These are phyloP conservation scores for Calcarius lapponicus DNA, from an alignment of 2,797 vertebrate genomes.

Conservation along the genomic window DNA sequence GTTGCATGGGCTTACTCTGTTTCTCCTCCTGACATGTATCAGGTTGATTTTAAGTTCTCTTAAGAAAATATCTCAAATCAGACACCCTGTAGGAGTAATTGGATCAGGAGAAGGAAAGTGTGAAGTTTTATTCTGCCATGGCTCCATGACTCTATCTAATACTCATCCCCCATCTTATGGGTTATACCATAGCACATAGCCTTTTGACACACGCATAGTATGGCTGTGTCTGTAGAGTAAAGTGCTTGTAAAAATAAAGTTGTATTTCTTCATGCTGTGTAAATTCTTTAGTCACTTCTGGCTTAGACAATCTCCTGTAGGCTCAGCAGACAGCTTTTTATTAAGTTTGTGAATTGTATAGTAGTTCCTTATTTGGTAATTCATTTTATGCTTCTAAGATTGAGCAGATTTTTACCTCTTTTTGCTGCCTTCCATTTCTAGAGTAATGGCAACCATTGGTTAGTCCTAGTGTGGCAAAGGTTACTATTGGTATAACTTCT, in stretches of 20 bases:
- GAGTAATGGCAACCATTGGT: neutral
- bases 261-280: neutral
- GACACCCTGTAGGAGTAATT: neutral
- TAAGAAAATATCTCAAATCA: neutral
- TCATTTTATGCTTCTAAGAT: neutral
- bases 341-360: neutral
- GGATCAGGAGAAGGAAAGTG: neutral
- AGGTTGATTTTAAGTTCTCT: neutral
- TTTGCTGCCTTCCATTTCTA: neutral
- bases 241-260: neutral
- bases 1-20: neutral
- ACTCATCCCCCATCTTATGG: neutral
- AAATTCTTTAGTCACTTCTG: neutral
- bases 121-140: neutral
- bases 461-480: neutral
- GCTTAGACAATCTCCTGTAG: neutral
- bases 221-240: neutral
- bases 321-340: neutral
- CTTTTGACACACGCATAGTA: neutral
- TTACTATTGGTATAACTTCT: neutral
- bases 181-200: neutral
- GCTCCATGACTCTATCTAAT: neutral
- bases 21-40: neutral
- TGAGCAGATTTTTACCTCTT: neutral
- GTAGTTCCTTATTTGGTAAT: neutral